phyloP scores from a whole-genome alignment of 2,888 invertebrate genomes.

The Ormyrus labotus region DNA sequence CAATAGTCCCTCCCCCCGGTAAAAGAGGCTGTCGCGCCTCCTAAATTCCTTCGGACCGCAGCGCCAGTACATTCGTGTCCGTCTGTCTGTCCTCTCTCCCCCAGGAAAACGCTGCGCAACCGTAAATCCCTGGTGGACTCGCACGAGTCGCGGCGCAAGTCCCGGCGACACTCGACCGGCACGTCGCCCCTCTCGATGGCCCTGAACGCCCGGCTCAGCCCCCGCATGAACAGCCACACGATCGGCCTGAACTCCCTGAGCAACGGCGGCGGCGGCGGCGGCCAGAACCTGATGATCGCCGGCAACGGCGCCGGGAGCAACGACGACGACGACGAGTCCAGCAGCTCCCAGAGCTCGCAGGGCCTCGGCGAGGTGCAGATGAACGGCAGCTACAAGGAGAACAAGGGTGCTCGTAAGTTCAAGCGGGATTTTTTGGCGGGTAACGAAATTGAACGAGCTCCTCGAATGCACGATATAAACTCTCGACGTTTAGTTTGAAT shows the following conservation, averaged over 20 bases:
- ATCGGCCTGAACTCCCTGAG: constrained; percentile 70
- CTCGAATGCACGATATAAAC: too few relatives aligned
- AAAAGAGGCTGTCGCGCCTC: too few relatives aligned
- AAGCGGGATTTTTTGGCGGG: too few relatives aligned
- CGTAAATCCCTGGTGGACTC: constrained; percentile 81
- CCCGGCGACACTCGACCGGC: constrained; percentile 85
- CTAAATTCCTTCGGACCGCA: too few relatives aligned
- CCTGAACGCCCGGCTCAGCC: constrained; percentile 70
- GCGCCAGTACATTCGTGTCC: too few relatives aligned
- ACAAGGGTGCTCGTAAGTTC: constrained; percentile 44
- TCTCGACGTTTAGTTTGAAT: too few relatives aligned
- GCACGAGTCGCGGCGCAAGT: constrained; percentile 84
- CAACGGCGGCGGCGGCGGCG: constrained; percentile 67
- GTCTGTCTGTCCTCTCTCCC: too few relatives aligned
- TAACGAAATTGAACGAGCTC: too few relatives aligned
- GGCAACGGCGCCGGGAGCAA: constrained; percentile 11
- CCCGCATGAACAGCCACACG: constrained; percentile 70
- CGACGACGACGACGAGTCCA: constrained; percentile 78
- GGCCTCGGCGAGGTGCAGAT: constrained; percentile 76
- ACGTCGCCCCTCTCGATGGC: constrained; percentile 78
- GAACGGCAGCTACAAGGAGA: constrained; percentile 78
- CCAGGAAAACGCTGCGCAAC: constrained; percentile 84
- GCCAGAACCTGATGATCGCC: not conserved
- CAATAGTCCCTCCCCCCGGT: too few relatives aligned
- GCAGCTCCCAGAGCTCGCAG: constrained; percentile 80